Base-by-base conservation (phyloP, 2,797 vertebrate species). In the Thripadectes ignobilis region DNA sequence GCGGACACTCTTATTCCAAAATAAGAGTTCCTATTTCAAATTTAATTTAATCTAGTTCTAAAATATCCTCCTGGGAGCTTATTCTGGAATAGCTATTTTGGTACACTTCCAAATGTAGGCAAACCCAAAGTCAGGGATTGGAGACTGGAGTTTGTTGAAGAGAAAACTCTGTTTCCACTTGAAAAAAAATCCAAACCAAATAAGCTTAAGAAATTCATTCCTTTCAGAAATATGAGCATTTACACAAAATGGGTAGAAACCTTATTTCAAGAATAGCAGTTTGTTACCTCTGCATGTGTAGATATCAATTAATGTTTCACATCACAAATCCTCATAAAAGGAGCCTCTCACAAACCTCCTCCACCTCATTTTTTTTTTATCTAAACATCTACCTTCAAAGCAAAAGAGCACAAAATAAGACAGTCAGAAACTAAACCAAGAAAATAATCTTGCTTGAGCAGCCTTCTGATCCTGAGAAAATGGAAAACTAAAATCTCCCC, bases 31-130 rank as follows among this genome's bases (percentile, higher is more conserved):
- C 67, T 90, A 84, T 93, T 96, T 97, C 83, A 71, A 90, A 84
- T 93, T 97, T 92, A 93, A 92, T 93, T 92, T 92, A 90, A 96
- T 92, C 95, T 93, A 92, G 67, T 94, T 95, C 79, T 88, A 90
- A 96, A 94, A 91, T 86, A 90, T 43, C 34, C 95, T 89, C 89
- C 62, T 23, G 59, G 45, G 96, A 92, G 26, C 48, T 96, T 94
- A 86, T 69, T 92, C 82, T 78, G 58, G 92, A 94, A 84, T 84
- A 88, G 85, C 62, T 95, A 74, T 88, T 95, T 78, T 73, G 76
- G 63, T 92, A 74, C 36, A 39, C 82, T 92, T 93, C 71, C 63
- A 96, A 92, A 92, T 36, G 36, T 21, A 95, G 85, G 71, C 79
- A 94, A 92, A 23, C 30, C 79, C 45, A 76, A 94, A 94, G 55